Evolutionary conservation across 2,797 vertebrate species (phyloP), one percentile per base, ranked within the genome.

Genomic region (Sylvia borin): DNA sequence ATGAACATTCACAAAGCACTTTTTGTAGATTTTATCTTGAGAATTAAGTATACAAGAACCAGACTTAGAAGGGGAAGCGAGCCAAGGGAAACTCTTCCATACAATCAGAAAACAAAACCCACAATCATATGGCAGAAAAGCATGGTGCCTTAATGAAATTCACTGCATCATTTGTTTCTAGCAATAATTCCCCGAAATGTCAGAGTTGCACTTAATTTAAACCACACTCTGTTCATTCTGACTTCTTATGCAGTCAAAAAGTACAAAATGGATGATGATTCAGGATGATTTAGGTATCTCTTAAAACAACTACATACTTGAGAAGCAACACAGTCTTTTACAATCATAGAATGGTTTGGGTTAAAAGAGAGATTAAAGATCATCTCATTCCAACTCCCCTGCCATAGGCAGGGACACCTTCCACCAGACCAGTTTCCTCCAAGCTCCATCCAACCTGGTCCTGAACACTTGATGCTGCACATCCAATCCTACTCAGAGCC

Each of bases 381-480:
- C 26, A 42, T 24, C 0, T 0, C 10, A 8, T 43, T 73, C 11
- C 42, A 78, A 18, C 25, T 20, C 9, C 16, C 3, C 9, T n/a
- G 5, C 53, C 47, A 54, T 5, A 2, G 31, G 15, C 21, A 77
- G 12, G 18, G 18, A 47, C 31, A 53, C 7, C 13, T 16, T 34
- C 21, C 25, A 60, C 34, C n/a, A 54, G 31, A 54, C 9, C 53
- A 71, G 25, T 12, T 7, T 65, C 18, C 38, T 53, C n/a, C 40
- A 53, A 48, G 60, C 26, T 22, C 40, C 34, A 60, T 36, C n/a
- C 40, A 72, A 0, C 40, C 47, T 13, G 31, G 40, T 26, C 26
- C 27, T 36, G 45, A 66, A 32, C 26, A 60, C 47, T 32, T 48
- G 47, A 80, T 47, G 36, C 26, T 66, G 16, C 45, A 48, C 21